phyloP scores from a whole-genome alignment of 2,797 vertebrate species.

The Malacoctenus gilli region DNA sequence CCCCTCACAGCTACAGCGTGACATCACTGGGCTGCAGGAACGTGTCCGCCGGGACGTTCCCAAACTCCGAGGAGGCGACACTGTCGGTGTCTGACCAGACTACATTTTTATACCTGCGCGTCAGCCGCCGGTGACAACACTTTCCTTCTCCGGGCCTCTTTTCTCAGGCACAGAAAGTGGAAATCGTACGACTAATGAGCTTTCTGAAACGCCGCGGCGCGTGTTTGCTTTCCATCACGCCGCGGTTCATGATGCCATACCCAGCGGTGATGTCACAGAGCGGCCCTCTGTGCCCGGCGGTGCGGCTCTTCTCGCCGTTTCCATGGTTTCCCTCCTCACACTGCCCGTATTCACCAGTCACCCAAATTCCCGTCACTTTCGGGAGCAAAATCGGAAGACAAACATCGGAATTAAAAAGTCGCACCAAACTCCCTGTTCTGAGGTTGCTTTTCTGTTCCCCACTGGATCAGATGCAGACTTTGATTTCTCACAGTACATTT shows the following conservation, averaged over 20 bases:
- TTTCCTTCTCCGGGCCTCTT: slow-evolving; percentile 28
- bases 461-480: slow-evolving; percentile 1
- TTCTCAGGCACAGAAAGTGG: slow-evolving; percentile 26
- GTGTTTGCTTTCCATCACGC: slow-evolving; percentile 53
- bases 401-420: slow-evolving; percentile 34
- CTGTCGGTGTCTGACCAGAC: slow-evolving; percentile 21
- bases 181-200: slow-evolving; percentile 22
- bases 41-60: slow-evolving; percentile 44
- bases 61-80: slow-evolving; percentile 39
- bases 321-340: slow-evolving; percentile 44
- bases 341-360: slow-evolving; percentile 50
- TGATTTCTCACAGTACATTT: slow-evolving; percentile 27
- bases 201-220: slow-evolving; percentile 33
- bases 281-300: slow-evolving; percentile 41
- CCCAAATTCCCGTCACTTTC: slow-evolving; percentile 36
- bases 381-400: slow-evolving; percentile 37
- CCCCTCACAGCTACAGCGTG: slow-evolving; percentile 52
- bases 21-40: slow-evolving; percentile 53
- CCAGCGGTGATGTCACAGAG: slow-evolving; percentile 51
- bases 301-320: slow-evolving; percentile 41
- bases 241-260: slow-evolving; percentile 50
- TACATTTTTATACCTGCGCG: slow-evolving; percentile 29
- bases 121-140: slow-evolving; percentile 34
- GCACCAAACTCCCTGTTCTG: slow-evolving; percentile 7
- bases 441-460: slow-evolving; percentile 20